phyloP scores from a whole-genome alignment of 2,888 invertebrate genomes.

The Pyrochroa serraticornis region DNA sequence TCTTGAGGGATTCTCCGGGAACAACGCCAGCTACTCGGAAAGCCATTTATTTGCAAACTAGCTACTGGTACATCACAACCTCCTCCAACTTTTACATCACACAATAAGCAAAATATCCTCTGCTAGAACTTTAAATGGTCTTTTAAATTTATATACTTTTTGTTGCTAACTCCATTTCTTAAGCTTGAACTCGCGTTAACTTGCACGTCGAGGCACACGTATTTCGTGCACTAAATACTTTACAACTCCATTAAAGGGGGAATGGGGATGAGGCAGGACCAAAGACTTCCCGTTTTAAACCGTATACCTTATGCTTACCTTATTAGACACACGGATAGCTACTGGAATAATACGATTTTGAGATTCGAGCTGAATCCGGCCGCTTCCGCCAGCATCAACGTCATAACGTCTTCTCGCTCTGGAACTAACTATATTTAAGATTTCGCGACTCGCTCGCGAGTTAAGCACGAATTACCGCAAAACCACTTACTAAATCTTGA shows the following conservation, averaged over 20 bases:
- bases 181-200: conserved; percentile 21
- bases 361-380: too few species aligned
- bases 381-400: too few species aligned
- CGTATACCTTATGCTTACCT: neutral
- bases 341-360: too few species aligned
- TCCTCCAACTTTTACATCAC: conserved; percentile 43
- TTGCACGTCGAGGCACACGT: conserved; percentile 20
- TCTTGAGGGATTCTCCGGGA: conserved; percentile 41
- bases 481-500: too few species aligned
- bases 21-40: conserved; percentile 45
- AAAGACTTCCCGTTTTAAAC: conserved; percentile 6
- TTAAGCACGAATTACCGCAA: too few species aligned
- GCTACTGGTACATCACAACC: conserved; percentile 44
- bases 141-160: conserved; percentile 38
- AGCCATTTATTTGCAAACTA: conserved; percentile 49
- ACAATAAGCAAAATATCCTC: conserved; percentile 40
- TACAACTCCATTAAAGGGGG: conserved; percentile 30
- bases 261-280: neutral
- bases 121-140: conserved; percentile 41
- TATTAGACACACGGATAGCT: too few species aligned
- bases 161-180: conserved; percentile 27
- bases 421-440: too few species aligned
- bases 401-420: too few species aligned
- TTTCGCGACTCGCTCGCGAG: too few species aligned
- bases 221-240: conserved; percentile 27